These are phyloP conservation scores for Malthinus flaveolus DNA, from an alignment of 2,888 invertebrate species.

Conservation along the genomic window DNA sequence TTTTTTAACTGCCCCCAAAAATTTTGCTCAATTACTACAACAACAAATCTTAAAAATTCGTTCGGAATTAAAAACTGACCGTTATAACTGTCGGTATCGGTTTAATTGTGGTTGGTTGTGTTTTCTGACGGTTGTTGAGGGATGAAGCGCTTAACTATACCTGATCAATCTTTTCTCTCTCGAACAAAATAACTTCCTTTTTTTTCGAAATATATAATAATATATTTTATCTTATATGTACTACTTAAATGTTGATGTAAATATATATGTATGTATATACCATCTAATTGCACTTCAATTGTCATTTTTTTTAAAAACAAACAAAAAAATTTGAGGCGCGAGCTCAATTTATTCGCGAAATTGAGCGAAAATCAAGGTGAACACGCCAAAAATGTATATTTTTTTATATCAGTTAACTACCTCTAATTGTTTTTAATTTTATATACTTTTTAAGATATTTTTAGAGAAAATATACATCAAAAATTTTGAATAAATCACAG, in stretches of 20 bases:
- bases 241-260: conserved; percentile 59
- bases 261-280: conserved; percentile 62
- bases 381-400: conserved; percentile 29
- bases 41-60: no score
- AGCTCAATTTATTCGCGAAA: conserved; percentile 20
- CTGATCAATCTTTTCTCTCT: conserved; percentile 68
- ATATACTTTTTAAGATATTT: conserved; percentile 58
- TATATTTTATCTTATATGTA: conserved; percentile 57
- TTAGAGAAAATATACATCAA: conserved; percentile 65
- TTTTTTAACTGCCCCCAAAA: background rate
- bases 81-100: conserved; percentile 62
- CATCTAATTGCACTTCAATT: conserved; percentile 66
- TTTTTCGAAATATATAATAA: conserved; percentile 59
- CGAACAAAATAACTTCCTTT: conserved; percentile 64
- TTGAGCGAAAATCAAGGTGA: conserved; percentile 21
- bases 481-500: conserved; percentile 64
- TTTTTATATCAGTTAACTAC: conserved; percentile 52
- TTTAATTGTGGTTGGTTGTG: conserved; percentile 58
- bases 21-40: background rate
- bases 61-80: conserved; percentile 10
- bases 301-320: conserved; percentile 53
- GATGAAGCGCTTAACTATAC: conserved; percentile 56
- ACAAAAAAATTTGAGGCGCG: conserved; percentile 45
- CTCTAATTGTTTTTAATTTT: conserved; percentile 54
- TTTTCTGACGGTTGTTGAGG: conserved; percentile 55